A percentile compares a stretch with the other conserved stretches of the same genome.
Conservation (phyloP, 2,888 invertebrate species). For the Cacoxenus indagator region DNA sequence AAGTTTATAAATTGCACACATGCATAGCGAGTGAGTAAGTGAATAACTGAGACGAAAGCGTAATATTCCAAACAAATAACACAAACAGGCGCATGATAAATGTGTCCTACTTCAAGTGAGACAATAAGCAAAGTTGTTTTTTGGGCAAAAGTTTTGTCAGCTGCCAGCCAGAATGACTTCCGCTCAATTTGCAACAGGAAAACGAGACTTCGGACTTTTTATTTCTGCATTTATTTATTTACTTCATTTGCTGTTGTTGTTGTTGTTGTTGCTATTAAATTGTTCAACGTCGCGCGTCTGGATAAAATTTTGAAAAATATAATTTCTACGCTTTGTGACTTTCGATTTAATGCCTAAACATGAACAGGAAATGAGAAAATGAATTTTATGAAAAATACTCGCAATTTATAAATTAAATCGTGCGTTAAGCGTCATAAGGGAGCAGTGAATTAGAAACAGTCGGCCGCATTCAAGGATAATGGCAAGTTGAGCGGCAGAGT, state of each 20-base stretch:
- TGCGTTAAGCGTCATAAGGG: not conserved
- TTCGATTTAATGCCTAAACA: not conserved
- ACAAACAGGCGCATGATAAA: too few relatives aligned
- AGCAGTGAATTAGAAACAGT: not conserved
- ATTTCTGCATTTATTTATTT: not conserved
- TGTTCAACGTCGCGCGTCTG: too few relatives aligned
- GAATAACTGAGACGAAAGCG: too few relatives aligned
- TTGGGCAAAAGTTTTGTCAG: not conserved
- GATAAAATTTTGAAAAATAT: not conserved
- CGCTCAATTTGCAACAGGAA: not conserved
- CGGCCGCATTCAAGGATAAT: not conserved
- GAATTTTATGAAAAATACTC: slow-evolving; percentile 1
- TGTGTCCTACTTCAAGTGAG: too few relatives aligned
- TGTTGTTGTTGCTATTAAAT: too few relatives aligned
- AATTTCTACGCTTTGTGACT: slow-evolving; percentile 7
- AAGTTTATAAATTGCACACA: not conserved
- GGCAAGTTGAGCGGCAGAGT: too few relatives aligned
- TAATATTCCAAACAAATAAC: too few relatives aligned
- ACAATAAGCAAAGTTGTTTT: not conserved
- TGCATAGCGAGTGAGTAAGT: too few relatives aligned
- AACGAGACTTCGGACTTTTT: not conserved
- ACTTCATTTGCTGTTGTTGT: not conserved
- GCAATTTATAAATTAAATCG: slow-evolving; percentile 18
- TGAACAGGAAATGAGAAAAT: not conserved
- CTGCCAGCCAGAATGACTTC: not conserved